Base-by-base conservation (phyloP, 2,113 vertebrate genomes). In the Trinectes maculatus region DNA sequence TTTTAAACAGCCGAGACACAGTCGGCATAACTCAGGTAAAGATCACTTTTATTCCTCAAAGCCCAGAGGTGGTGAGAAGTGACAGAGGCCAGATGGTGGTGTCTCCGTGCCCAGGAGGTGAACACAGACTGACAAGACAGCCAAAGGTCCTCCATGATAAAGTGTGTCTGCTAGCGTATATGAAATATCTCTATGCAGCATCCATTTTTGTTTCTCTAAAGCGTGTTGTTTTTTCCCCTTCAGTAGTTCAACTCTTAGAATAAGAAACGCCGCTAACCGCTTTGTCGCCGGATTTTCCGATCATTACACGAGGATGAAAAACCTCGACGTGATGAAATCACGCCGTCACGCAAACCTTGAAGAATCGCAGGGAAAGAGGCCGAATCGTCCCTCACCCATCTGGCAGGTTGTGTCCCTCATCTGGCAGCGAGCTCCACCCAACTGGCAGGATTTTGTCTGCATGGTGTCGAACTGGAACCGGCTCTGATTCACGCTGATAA, bases 21-120 rank as follows among this genome's bases (percentile, higher is more conserved):
- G 6, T 15, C 29, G 8, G 48, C 58, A 58, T n/a, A n/a, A n/a
- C n/a, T 64, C 48, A 28, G 37, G 70, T 52, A 15, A 56, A 37
- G 70, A 44, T 65, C 15, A 22, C 18, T 40, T 57, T 58, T 71
- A 65, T 59, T 69, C 72, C 65, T 49, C 29, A 1, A 74, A 43
- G 61, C 69, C 60, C 73, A 59, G 66, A 71, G 69, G 71, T 78
- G 73, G 68, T 28, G n/a, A 63, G 33, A 55, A 60, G 64, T 74
- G 64, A 64, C 69, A 66, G 51, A 57, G 70, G 52, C 62, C 76
- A 85, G 84, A 84, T 84, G 84, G 77, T 56, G 58, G 60, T 28
- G 71, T 40, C 55, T 66, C 31, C 34, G 56, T 46, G 65, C 42
- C 71, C 55, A 61, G 2, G 74, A 70, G 69, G 24, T 19, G 39